phyloP scores from a whole-genome alignment of 2,113 vertebrate species.

The Pogona vitticeps region DNA sequence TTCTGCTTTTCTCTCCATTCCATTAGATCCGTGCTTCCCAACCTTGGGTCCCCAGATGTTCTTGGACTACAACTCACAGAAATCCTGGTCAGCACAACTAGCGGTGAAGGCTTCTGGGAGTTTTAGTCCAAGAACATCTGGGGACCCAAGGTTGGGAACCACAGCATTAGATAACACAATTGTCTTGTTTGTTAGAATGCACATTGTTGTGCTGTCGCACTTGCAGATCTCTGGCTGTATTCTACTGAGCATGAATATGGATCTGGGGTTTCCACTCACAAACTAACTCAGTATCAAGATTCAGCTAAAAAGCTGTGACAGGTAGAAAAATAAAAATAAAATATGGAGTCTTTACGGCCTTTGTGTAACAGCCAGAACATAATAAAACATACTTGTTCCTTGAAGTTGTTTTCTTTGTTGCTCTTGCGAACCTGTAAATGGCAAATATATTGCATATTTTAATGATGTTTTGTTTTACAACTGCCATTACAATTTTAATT shows the following conservation, averaged over 20 bases:
- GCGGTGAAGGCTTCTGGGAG: too few species aligned
- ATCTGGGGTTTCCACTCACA: background rate
- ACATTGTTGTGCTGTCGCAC: background rate
- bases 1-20: background rate
- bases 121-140: too few species aligned
- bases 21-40: background rate
- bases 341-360: constrained; percentile 5
- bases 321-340: background rate
- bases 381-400: constrained; percentile 3
- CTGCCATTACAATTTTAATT: constrained; percentile 36
- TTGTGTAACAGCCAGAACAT: background rate
- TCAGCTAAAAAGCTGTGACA: background rate
- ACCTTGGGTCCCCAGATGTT: too few species aligned
- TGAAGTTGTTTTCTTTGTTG: constrained; percentile 9
- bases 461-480: constrained; percentile 44
- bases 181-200: background rate
- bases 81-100: too few species aligned
- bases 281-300: background rate
- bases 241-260: background rate
- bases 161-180: background rate
- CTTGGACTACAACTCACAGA: too few species aligned
- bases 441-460: constrained; percentile 4
- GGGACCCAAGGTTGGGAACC: too few species aligned
- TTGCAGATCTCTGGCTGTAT: background rate
- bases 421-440: constrained; percentile 29